phyloP scores from a whole-genome alignment of 1,140 invertebrate genomes.

The Drosophila kohkoa region DNA sequence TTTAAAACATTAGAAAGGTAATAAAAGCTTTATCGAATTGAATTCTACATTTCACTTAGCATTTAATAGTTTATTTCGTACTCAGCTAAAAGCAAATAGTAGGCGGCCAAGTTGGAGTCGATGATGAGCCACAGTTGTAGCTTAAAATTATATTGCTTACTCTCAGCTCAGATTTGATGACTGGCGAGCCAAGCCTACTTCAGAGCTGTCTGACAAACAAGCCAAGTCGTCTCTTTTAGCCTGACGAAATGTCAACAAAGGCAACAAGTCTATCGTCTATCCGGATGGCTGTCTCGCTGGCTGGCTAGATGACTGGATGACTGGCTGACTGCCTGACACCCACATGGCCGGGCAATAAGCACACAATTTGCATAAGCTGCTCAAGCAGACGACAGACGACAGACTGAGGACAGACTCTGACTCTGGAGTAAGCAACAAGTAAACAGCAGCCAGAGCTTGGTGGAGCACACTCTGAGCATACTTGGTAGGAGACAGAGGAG shows the following conservation, averaged over 20 bases:
- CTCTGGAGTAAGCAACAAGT: conserved; percentile 61
- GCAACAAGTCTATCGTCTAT: conserved; percentile 74
- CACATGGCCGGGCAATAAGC: conserved; percentile 70
- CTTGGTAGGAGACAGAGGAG: conserved; percentile 8
- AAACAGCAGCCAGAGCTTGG: conserved; percentile 45
- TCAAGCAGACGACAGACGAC: conserved; percentile 52
- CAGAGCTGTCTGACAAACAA: conserved; percentile 50
- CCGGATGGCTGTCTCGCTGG: conserved; percentile 35
- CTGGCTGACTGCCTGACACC: conserved; percentile 65
- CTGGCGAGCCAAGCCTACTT: conserved; percentile 38
- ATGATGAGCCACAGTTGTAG: conserved; percentile 29
- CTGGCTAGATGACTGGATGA: conserved; percentile 45
- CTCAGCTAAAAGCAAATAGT: conserved; percentile 18
- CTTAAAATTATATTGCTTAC: conserved; percentile 23
- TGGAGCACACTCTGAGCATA: background rate
- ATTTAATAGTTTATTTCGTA: background rate
- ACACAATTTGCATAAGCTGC: conserved; percentile 82
- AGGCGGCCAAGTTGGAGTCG: conserved; percentile 8
- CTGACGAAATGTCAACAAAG: conserved; percentile 80
- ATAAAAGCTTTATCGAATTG: no score
- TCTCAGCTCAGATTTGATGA: conserved; percentile 25
- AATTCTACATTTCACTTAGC: no score
- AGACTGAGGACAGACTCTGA: conserved; percentile 21
- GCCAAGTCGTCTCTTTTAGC: conserved; percentile 49
- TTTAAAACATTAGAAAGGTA: no score